These are phyloP conservation scores for Acrobasis suavella DNA, from an alignment of 2,888 invertebrate species.

Conservation along the genomic window DNA sequence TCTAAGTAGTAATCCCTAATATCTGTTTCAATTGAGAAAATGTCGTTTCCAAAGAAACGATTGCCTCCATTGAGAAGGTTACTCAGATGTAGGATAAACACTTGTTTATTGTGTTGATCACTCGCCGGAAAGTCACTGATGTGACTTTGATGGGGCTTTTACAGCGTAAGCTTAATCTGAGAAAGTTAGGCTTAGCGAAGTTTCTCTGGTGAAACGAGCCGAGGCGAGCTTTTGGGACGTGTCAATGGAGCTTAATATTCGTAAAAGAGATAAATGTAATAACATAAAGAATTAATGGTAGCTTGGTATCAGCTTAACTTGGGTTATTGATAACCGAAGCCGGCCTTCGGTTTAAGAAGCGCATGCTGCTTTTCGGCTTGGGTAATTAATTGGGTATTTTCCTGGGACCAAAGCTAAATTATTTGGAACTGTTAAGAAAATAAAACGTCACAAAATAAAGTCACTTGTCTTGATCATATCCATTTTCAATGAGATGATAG, in stretches of 20 bases:
- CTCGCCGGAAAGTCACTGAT: conserved; percentile 6
- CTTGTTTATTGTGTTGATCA: not conserved
- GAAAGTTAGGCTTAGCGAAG: conserved; percentile 12
- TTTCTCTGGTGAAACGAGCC: not conserved
- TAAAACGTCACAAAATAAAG: too few species aligned
- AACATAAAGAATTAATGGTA: not conserved
- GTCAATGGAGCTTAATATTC: not conserved
- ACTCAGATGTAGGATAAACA: conserved; percentile 10
- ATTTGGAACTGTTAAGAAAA: too few species aligned
- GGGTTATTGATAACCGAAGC: too few species aligned
- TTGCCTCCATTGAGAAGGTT: conserved; percentile 3
- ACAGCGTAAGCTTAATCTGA: conserved; percentile 7
- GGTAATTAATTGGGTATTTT: too few species aligned
- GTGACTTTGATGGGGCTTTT: conserved; percentile 17
- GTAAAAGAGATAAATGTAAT: not conserved
- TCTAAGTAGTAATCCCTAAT: too few species aligned
- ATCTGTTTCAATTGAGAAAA: not conserved
- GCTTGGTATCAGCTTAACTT: too few species aligned
- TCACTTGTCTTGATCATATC: too few species aligned
- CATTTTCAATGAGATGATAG: too few species aligned
- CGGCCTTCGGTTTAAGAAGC: too few species aligned
- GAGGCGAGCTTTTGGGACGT: conserved; percentile 5
- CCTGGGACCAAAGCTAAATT: too few species aligned
- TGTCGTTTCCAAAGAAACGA: not conserved
- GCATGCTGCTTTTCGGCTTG: too few species aligned